These are phyloP conservation scores for Chloromyia formosa DNA, from an alignment of 2,888 invertebrate species.

Conservation along the genomic window DNA sequence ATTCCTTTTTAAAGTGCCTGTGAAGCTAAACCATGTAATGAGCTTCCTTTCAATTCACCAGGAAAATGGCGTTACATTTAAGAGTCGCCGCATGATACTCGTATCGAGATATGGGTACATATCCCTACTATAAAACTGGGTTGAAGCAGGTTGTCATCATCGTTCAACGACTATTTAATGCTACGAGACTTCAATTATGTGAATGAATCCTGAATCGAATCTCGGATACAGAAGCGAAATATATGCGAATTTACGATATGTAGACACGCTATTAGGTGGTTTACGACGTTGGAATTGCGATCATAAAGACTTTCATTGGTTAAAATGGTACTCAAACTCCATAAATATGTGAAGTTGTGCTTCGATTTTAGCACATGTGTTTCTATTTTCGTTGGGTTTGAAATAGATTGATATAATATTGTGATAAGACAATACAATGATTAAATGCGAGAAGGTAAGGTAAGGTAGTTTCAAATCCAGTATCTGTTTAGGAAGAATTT, in stretches of 20 bases:
- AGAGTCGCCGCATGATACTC: not conserved
- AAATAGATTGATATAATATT: too few species aligned
- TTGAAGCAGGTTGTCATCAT: not conserved
- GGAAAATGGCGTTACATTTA: not conserved
- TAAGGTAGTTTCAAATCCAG: too few species aligned
- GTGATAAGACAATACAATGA: too few species aligned
- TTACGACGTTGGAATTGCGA: not conserved
- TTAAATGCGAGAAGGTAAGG: too few species aligned
- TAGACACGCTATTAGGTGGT: not conserved
- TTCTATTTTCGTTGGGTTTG: too few species aligned
- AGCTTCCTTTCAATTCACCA: not conserved
- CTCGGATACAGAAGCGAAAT: not conserved
- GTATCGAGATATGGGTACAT: too few species aligned
- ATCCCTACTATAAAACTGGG: too few species aligned
- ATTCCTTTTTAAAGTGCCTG: not conserved
- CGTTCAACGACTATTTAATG: constrained; percentile 1
- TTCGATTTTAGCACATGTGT: too few species aligned
- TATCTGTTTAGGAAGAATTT: too few species aligned
- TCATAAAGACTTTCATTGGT: not conserved
- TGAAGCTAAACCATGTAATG: not conserved
- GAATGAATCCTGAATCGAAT: constrained; percentile 5
- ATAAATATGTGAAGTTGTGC: too few species aligned
- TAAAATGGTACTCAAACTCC: not conserved
- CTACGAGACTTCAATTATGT: constrained; percentile 9
- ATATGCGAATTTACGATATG: not conserved